Base-by-base conservation (phyloP, 1,140 invertebrate genomes). In the Vollenhovia emeryi region DNA sequence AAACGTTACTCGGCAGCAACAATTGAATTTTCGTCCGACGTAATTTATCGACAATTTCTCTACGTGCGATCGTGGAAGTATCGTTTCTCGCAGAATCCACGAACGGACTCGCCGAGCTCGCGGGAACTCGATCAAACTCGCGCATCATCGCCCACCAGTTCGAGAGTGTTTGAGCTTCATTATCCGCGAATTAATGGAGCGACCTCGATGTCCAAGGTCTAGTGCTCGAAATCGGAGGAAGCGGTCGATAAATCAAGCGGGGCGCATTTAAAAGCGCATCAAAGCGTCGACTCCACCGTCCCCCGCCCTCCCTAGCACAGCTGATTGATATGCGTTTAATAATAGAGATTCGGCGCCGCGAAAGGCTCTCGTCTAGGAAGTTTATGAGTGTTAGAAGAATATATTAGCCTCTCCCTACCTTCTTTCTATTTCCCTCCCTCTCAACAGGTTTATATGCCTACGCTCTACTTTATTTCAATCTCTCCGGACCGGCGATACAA, bases 321-420 rank as follows among this genome's bases (percentile, higher is more conserved):
- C 93, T 94, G 93, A 94, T 94, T 94, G 93, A 94, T 95, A 95
- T 90, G 93, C 92, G 90, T 93, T 94, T 94, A 95, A 95, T 95
- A 94, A 95, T 92, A 94, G 93, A 94, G 92, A 93, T 92, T 88
- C 83, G 89, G 84, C 74, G 90, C 90, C 89, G 90, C 86, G 80
- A 87, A 78, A 92, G 91, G 62, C 87, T 90, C 86, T 91, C 71
- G 86, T 92, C 92, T 93, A 93, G 92, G 90, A 93, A 91, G 86
- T 87, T 91, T 90, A 90, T 86, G 85, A 45, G 21, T 59, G 40
- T 33, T 74, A 80, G 64, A 60, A 59, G 75, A 88, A 87, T 80
- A 75, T 45, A 66, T 66, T 66, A 66, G 36, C 60, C 60, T 66
- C 15, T 45, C 9, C 15, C 36, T 9, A 60, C 36, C n/a, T 36